phyloP scores from a whole-genome alignment of 1,140 invertebrate genomes.

The Aphidius ervi region DNA sequence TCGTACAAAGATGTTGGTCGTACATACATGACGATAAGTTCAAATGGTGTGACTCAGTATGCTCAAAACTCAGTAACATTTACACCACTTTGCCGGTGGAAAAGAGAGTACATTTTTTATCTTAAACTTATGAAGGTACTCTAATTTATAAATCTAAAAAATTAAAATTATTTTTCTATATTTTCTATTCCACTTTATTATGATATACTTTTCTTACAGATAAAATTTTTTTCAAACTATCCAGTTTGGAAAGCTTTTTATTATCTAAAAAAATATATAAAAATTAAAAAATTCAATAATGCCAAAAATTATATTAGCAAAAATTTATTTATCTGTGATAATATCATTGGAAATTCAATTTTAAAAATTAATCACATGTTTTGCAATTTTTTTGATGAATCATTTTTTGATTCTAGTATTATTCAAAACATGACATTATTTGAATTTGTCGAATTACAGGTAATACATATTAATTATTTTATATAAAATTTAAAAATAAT shows the following conservation, averaged over 20 bases:
- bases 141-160: constrained; percentile 1
- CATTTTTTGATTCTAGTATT: constrained; percentile 56
- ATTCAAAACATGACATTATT: constrained; percentile 61
- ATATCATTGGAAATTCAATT: constrained; percentile 65
- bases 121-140: constrained; percentile 60
- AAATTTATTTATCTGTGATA: constrained; percentile 70
- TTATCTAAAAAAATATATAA: constrained; percentile 73
- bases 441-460: constrained; percentile 65
- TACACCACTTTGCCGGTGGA: constrained; percentile 65
- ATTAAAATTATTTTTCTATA: constrained; percentile 5
- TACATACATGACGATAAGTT: constrained; percentile 65
- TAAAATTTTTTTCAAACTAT: constrained; percentile 69
- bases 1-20: constrained; percentile 60
- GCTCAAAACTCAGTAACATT: constrained; percentile 62
- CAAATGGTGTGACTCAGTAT: constrained; percentile 66
- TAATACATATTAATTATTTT: constrained; percentile 29
- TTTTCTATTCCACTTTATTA: too few species aligned
- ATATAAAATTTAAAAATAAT: not conserved
- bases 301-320: constrained; percentile 60
- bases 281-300: constrained; percentile 61
- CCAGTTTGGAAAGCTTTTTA: constrained; percentile 79
- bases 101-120: constrained; percentile 67
- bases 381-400: constrained; percentile 60
- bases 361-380: constrained; percentile 68
- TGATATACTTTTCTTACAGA: too few species aligned